phyloP scores from a whole-genome alignment of 2,113 vertebrate species.

The Lepus americanus region DNA sequence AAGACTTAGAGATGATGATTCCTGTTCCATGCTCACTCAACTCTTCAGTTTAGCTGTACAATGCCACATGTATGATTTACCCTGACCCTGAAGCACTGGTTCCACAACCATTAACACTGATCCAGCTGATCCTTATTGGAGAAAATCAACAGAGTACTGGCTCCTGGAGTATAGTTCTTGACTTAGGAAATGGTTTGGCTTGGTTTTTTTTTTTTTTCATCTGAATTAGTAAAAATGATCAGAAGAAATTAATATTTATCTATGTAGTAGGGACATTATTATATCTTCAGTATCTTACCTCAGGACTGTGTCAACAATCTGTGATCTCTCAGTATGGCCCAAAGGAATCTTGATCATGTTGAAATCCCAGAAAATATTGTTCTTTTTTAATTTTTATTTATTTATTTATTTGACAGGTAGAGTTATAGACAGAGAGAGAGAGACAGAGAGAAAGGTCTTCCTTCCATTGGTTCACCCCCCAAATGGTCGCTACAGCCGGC shows the following conservation, averaged over 20 bases:
- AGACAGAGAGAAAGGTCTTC: too few relatives aligned
- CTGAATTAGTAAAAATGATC: conserved; percentile 17
- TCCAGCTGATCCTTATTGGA: neutral
- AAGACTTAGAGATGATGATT: neutral
- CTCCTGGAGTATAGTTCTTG: neutral
- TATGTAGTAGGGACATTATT: neutral
- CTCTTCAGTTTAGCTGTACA: neutral
- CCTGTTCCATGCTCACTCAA: neutral
- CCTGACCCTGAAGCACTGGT: neutral
- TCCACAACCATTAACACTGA: neutral
- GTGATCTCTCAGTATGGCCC: neutral
- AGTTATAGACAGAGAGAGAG: too few relatives aligned
- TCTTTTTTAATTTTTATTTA: too few relatives aligned
- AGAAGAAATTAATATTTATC: neutral
- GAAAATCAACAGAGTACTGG: neutral
- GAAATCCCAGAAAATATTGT: neutral
- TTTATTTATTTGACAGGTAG: too few relatives aligned
- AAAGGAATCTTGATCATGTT: neutral
- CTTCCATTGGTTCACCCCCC: too few relatives aligned
- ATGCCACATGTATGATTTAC: neutral
- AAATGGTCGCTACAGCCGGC: too few relatives aligned
- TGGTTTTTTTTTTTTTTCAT: neutral
- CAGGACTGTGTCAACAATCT: neutral
- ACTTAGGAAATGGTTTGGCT: neutral
- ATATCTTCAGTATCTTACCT: neutral